Evolutionary conservation across 2,888 invertebrate species (phyloP).

Genomic region (Catonia carolina): DNA sequence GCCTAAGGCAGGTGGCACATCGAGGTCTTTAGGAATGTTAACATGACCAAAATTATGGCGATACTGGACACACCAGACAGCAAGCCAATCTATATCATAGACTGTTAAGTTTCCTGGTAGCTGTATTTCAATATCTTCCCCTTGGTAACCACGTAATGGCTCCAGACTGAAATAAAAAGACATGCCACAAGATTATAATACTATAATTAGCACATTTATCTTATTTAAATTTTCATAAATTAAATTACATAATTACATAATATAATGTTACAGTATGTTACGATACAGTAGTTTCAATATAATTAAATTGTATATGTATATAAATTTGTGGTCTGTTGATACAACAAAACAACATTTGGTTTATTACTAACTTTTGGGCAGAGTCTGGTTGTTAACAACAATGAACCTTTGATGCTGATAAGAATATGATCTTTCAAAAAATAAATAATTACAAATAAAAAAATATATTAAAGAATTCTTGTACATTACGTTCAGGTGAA

Average conservation of each 20-base stretch:
- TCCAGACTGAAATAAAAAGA: constrained; percentile 50
- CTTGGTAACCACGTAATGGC: constrained; percentile 77
- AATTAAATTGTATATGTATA: no score
- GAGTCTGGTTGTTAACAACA: no score
- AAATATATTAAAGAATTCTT: no score
- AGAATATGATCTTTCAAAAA: no score
- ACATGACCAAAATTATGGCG: constrained; percentile 88
- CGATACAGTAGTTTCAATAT: neutral
- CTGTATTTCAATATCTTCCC: constrained; percentile 86
- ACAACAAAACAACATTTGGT: no score
- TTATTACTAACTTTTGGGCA: no score
- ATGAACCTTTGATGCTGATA: no score
- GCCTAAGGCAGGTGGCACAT: constrained; percentile 83
- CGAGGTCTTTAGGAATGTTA: constrained; percentile 74
- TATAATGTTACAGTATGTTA: neutral
- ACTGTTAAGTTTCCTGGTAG: constrained; percentile 77
- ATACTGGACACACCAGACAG: constrained; percentile 87
- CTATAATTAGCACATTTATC: neutral
- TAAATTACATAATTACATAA: neutral
- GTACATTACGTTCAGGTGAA: no score
- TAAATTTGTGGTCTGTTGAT: no score
- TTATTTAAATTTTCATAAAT: neutral
- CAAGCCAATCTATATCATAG: constrained; percentile 86
- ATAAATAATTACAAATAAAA: no score
- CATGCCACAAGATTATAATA: neutral